Evolutionary conservation across 2,113 vertebrate genomes (phyloP), one percentile per base, ranked within the genome.

Genomic region (Tachysurus fulvidraco): DNA sequence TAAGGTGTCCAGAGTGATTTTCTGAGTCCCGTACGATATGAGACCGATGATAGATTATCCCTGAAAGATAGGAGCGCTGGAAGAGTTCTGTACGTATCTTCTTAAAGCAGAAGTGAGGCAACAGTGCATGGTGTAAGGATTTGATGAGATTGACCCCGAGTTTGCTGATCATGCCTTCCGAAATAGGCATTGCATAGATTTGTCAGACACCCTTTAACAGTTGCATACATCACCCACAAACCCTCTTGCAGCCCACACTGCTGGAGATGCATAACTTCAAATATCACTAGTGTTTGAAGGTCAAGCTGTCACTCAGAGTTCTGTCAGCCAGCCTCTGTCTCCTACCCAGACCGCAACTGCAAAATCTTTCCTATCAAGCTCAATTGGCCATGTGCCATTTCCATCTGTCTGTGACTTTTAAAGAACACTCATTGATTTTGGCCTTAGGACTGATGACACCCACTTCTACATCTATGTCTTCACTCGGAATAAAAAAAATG

Each of bases 311-410:
- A 71, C 85, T 83, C 52, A 77, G 50, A 60, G 25, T 44, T 64
- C 50, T 50, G 65, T 52, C 55, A 86, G 30, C 13, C 25, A 73
- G 69, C 59, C 54, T 79, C 46, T 46, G 52, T 30, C 52, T 89
- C 11, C 44, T 44, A 74, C 44, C n/a, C 46, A 55, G 23, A 81
- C 52, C 55, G 65, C 36, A 64, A 76, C 30, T 73, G 65, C 73
- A 64, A 84, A 76, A 69, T 79, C 57, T 60, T 86, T 85, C 57
- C 82, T 65, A 79, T 78, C 88, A 80, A 81, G 57, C 59, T 50
- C 41, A 54, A 5, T 30, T n/a, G 44, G 28, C 67, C 64, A 81
- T 67, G 60, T 5, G 11, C 78, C 7, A 21, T 25, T 65, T 86
- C 67, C 57, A 85, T 21, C 74, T 36, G 25, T 30, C 59, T 17